Percentiles rank a stretch among this genome's conserved stretches.
phyloP scores from a whole-genome alignment of 64 coral and sea anemone species.

The Stichodactyla mertensii region DNA sequence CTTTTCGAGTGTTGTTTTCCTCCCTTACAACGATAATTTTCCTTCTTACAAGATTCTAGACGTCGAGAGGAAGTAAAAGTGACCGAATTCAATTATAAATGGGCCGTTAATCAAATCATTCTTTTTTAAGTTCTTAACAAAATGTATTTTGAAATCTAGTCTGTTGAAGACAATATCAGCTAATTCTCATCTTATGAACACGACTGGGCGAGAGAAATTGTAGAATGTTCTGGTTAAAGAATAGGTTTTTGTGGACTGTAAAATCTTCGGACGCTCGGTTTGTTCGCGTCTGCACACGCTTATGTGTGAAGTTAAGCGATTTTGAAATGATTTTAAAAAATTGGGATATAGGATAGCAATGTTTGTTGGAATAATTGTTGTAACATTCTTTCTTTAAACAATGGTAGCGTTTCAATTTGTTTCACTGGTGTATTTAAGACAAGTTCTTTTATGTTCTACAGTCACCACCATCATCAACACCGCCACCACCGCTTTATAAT shows the following conservation, averaged over 20 bases:
- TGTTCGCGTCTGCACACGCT: no score
- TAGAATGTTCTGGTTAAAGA: not conserved
- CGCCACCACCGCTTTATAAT: no score
- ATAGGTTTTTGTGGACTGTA: not conserved
- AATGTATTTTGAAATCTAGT: constrained; percentile 6
- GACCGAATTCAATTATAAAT: constrained; percentile 58
- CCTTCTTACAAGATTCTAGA: not conserved
- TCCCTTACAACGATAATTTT: not conserved
- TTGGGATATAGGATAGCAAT: no score
- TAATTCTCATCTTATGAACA: constrained; percentile 15
- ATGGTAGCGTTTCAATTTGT: no score
- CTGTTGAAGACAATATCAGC: constrained; percentile 1
- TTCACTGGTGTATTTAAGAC: no score
- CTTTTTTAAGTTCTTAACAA: constrained; percentile 16
- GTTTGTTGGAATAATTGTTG: no score
- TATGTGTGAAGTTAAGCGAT: no score
- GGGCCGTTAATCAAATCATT: constrained; percentile 68
- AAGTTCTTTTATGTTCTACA: no score
- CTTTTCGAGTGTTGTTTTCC: not conserved
- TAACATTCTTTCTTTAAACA: no score
- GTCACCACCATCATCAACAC: no score
- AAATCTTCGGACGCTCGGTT: no score
- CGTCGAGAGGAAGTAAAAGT: not conserved
- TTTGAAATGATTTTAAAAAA: no score
- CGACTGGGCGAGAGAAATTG: not conserved